These are phyloP conservation scores for Rhodophaea formosa DNA, from an alignment of 2,888 invertebrate species.

Conservation along the genomic window DNA sequence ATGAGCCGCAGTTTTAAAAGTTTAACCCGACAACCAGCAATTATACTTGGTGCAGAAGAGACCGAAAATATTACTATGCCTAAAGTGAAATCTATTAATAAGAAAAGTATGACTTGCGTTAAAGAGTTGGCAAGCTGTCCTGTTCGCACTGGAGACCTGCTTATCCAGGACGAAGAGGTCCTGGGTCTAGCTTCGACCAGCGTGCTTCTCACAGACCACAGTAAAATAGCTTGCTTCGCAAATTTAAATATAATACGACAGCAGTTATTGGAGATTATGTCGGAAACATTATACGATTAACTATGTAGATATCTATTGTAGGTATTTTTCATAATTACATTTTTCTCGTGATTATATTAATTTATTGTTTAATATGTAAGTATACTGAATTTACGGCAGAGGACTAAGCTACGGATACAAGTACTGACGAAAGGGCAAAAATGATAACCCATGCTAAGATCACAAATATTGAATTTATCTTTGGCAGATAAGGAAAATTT, in stretches of 20 bases:
- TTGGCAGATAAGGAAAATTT: too few relatives aligned
- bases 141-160: conserved; percentile 59
- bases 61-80: background rate
- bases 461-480: too few relatives aligned
- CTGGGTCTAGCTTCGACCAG: conserved; percentile 59
- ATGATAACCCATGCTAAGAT: too few relatives aligned
- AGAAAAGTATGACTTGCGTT: conserved; percentile 52
- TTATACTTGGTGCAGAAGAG: conserved; percentile 27
- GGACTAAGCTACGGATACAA: too few relatives aligned
- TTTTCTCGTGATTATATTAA: too few relatives aligned
- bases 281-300: background rate
- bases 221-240: conserved; percentile 53
- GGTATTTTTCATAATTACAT: background rate
- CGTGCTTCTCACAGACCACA: conserved; percentile 38
- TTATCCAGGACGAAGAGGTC: conserved; percentile 51
- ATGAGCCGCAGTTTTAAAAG: conserved; percentile 35
- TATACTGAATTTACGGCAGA: too few relatives aligned
- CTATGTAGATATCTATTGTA: background rate
- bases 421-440: too few relatives aligned
- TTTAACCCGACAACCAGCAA: conserved; percentile 55
- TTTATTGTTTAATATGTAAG: too few relatives aligned
- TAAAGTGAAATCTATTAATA: conserved; percentile 33
- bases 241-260: conserved; percentile 42
- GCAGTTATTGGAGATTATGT: conserved; percentile 36
- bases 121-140: conserved; percentile 53